These are phyloP conservation scores for Aphrophora alni DNA, from an alignment of 2,888 invertebrate genomes.

Conservation along the genomic window DNA sequence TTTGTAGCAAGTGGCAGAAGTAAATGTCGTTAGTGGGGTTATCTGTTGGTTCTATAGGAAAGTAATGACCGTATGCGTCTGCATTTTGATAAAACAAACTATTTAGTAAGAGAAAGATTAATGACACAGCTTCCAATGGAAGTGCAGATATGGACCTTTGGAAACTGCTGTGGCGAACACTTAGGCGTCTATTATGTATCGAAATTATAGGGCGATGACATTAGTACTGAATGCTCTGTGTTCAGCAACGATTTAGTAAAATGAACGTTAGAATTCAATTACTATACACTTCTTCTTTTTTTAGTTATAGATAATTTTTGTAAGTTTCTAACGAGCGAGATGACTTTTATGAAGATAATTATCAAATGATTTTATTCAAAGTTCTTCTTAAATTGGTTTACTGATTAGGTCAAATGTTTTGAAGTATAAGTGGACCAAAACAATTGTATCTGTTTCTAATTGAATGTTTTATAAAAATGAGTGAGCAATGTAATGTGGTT, in stretches of 20 bases:
- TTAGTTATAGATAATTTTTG: too few relatives aligned
- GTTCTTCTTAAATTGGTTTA: too few relatives aligned
- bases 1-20: conserved; percentile 1
- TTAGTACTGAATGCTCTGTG: background rate
- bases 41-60: background rate
- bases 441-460: too few relatives aligned
- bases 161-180: background rate
- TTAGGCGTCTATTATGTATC: background rate
- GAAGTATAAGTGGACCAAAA: too few relatives aligned
- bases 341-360: too few relatives aligned
- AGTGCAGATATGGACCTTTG: conserved; percentile 9
- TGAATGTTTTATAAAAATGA: too few relatives aligned
- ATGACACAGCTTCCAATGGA: background rate
- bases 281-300: too few relatives aligned
- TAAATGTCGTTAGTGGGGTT: background rate
- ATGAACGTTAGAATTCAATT: too few relatives aligned
- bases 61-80: background rate
- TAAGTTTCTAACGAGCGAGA: too few relatives aligned
- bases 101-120: background rate
- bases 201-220: background rate
- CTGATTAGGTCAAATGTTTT: too few relatives aligned
- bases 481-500: too few relatives aligned
- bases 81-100: background rate
- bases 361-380: too few relatives aligned
- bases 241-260: background rate